Evolutionary conservation across 2,888 invertebrate species (phyloP), one percentile per base, ranked within the genome.

Genomic region (Nowickia ferox): DNA sequence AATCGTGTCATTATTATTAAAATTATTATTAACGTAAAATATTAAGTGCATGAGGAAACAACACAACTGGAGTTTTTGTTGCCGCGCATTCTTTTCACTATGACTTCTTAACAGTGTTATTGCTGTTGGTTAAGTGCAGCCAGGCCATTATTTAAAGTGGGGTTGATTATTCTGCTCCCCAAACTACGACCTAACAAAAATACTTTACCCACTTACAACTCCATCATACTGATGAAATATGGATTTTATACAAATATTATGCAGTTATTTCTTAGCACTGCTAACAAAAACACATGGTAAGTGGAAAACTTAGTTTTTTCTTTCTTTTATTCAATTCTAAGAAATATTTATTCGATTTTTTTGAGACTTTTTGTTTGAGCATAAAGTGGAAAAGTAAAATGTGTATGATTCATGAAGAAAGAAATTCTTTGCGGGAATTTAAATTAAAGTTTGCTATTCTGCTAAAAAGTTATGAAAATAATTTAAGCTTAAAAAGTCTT

Each of bases 251-350:
- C 91, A 92, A 89, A 88, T 90, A 87, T 89, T 92, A 86, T 91
- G 91, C 88, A 92, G 90, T 88, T 91, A 89, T 84, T 89, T 90
- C 85, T 89, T 92, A 78, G 87, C 91, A 87, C 90, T 92, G 69
- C 88, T 92, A 82, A 89, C 90, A 84, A 89, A 90, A 88, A 91
- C 90, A 89, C 90, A 92, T 90, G 92, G 92, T 92, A 88, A 92
- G 92, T 90, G 66, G 2, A 59, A 59, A 46, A 48, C 30, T 44
- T 42, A 42, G 22, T 8, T 65, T 65, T 30, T 40, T 19, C 38
- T 46, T 63, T 15, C 1, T 65, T 40, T 65, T 22, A 44, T 63
- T 13, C 10, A 63, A 13, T 63, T 44, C 19, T 44, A 44, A 19
- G 42, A 63, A 63, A 4, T 30, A 13, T 10, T 57, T 8, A 6